Percentiles rank a stretch among this genome's conserved stretches.
These are phyloP conservation scores for Muschampia plurimacula DNA, from an alignment of 2,888 invertebrate species.

Conservation along the genomic window DNA sequence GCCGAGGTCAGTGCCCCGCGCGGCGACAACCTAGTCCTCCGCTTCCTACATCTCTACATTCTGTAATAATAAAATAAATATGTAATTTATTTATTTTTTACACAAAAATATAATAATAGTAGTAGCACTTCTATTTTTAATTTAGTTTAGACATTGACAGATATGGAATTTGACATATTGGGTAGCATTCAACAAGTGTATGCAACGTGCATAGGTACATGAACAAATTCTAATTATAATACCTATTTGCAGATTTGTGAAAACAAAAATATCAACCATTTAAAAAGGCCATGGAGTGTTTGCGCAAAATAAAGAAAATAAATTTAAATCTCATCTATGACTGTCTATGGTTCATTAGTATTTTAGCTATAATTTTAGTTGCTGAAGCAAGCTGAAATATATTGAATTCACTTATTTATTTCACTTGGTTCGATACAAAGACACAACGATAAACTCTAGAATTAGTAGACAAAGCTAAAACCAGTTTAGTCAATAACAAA, in stretches of 20 bases:
- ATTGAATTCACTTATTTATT: background rate
- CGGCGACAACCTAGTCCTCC: slow-evolving; percentile 21
- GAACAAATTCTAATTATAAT: too few relatives aligned
- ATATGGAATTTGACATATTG: background rate
- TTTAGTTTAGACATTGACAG: too few relatives aligned
- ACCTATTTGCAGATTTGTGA: too few relatives aligned
- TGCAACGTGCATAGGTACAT: background rate
- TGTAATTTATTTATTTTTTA: background rate
- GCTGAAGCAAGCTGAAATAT: background rate
- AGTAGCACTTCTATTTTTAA: background rate
- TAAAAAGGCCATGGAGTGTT: too few relatives aligned
- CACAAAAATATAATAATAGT: background rate
- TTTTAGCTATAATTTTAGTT: background rate
- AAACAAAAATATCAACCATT: too few relatives aligned
- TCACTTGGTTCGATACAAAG: background rate
- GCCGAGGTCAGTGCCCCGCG: slow-evolving; percentile 30
- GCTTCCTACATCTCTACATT: slow-evolving; percentile 17
- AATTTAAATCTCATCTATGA: too few relatives aligned
- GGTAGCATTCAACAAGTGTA: background rate
- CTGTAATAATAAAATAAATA: slow-evolving; percentile 14
- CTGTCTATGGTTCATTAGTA: too few relatives aligned
- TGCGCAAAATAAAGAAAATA: too few relatives aligned
- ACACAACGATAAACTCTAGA: background rate
- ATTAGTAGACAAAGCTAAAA: slow-evolving; percentile 9
- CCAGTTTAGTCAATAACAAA: slow-evolving; percentile 28